Evolutionary conservation across 1,140 invertebrate genomes (phyloP), one percentile per base, ranked within the genome.

Genomic region (Drosophila bocki): DNA sequence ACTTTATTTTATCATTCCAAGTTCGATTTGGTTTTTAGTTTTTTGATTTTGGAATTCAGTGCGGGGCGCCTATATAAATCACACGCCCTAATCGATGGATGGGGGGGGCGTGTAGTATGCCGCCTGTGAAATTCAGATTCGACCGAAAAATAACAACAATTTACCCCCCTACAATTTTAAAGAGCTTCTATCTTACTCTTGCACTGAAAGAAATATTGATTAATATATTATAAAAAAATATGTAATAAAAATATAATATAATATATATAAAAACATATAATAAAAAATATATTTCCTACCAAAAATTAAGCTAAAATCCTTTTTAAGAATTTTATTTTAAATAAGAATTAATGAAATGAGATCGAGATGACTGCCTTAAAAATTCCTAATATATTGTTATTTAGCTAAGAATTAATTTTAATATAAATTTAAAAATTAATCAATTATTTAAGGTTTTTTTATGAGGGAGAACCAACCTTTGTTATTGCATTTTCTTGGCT

Each of bases 21-120:
- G 7, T 45, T 13, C 22, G 47, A 44, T 41, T 39, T 32, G 11
- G 13, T 56, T 22, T 41, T 39, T 32, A 5, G 13, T 56, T 22
- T 69, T 69, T 3, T 37, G 32, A 59, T 67, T 86, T 86, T 53
- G 64, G 29, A 57, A 64, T 70, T 80, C 75, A 78, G 57, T 54
- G 42, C 53, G 67, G 22, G 64, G 22, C 56, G 53, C 44, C 48
- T 75, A 33, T 47, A 88, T 88, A 86, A 86, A 86, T 86, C 83
- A 87, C 57, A 59, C 54, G 75, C 69, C 65, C 62, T 68, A 75
- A 82, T 39, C 62, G 22, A 22, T 22, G 22, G 22, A 22, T 22
- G 22, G 22, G 22, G 19, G 22, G 32, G 58, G 50, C 57, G 47
- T 48, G 70, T 13, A 19, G 32, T n/a, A n/a, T 26, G 32, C 19